Conservation (phyloP, 2,888 invertebrate species). For the Tenthredo notha region DNA sequence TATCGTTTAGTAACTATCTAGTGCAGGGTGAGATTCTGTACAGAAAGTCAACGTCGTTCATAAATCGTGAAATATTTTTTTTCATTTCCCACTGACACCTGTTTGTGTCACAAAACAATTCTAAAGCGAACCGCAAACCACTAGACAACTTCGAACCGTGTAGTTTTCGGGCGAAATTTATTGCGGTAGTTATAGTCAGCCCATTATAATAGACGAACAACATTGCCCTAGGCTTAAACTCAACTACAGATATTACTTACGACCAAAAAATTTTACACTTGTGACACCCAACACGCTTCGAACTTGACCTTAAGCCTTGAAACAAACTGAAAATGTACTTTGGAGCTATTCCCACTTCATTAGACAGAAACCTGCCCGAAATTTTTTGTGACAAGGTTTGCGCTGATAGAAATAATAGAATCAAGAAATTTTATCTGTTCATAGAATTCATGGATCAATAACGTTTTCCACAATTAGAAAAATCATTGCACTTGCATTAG, state of each 20-base stretch:
- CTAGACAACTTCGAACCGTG: conserved; percentile 15
- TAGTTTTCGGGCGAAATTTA: conserved; percentile 26
- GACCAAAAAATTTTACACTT: background rate
- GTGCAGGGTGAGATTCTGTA: background rate
- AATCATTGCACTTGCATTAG: background rate
- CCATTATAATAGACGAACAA: conserved; percentile 35
- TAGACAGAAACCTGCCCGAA: background rate
- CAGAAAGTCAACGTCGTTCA: conserved; percentile 11
- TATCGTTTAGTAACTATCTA: too few species aligned
- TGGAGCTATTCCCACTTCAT: background rate
- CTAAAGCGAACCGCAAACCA: conserved; percentile 24
- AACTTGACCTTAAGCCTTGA: background rate
- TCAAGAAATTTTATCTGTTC: background rate
- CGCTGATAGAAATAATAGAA: background rate
- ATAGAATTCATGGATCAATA: background rate
- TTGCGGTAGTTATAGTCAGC: conserved; percentile 1
- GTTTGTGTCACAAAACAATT: conserved; percentile 40
- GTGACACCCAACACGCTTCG: background rate
- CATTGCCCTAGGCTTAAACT: conserved; percentile 4
- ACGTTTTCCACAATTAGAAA: background rate
- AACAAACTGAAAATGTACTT: background rate
- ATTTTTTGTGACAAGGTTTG: background rate
- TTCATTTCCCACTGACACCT: background rate
- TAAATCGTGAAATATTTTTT: conserved; percentile 16
- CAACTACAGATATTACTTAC: background rate